phyloP scores from a whole-genome alignment of 1,140 invertebrate species.

The Eumeta japonica region DNA sequence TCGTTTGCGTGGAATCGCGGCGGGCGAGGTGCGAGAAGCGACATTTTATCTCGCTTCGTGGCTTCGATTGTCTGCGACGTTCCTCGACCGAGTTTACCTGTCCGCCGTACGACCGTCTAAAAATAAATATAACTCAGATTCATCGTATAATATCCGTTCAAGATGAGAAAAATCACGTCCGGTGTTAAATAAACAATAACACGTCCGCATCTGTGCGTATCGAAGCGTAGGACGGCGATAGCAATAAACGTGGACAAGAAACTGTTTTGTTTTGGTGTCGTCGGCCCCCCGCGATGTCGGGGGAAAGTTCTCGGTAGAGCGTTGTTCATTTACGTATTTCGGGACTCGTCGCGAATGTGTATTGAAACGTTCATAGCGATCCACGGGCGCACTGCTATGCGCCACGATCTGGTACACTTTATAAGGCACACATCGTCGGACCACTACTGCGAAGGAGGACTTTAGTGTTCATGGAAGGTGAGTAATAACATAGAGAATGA shows the following conservation, averaged over 20 bases:
- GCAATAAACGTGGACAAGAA: no score
- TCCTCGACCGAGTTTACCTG: no score
- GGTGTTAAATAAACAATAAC: constrained; percentile 41
- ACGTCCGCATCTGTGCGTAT: constrained; percentile 7
- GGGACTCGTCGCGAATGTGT: constrained; percentile 55
- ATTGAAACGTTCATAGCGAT: constrained; percentile 56
- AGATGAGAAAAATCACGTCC: constrained; percentile 48
- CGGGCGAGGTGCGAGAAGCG: no score
- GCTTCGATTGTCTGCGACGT: no score
- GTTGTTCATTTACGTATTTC: no score
- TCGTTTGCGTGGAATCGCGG: constrained; percentile 26
- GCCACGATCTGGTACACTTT: constrained; percentile 55
- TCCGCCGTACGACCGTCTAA: no score
- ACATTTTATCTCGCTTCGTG: no score
- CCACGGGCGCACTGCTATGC: constrained; percentile 57
- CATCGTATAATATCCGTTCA: no score
- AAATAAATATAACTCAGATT: no score
- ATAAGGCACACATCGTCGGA: constrained; percentile 58
- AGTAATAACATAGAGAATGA: constrained; percentile 11
- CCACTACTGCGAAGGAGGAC: constrained; percentile 55
- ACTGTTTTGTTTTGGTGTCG: constrained; percentile 43
- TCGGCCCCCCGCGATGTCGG: constrained; percentile 47
- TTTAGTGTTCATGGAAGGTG: constrained; percentile 42
- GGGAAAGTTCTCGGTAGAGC: constrained; percentile 47
- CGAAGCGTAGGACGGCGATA: constrained; percentile 17